Evolutionary conservation across 2,797 vertebrate genomes (phyloP), one percentile per base, ranked within the genome.

Genomic region (Cheirogaleus major): DNA sequence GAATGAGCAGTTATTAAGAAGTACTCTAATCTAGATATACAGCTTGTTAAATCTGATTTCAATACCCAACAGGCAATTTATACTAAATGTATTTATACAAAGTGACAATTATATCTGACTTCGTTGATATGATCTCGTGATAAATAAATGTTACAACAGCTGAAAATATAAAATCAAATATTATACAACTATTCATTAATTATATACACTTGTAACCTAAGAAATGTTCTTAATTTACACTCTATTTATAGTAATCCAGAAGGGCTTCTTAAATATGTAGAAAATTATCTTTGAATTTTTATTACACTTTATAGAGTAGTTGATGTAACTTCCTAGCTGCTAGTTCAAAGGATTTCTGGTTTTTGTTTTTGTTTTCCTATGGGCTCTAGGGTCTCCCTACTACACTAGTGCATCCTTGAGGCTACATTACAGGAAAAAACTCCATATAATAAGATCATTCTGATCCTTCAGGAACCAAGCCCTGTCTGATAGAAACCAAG

Each of bases 241-340:
- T 25, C 27, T 93, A 85, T 41, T 95, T 30, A 73, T 12, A 84
- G 48, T 83, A 91, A 81, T 90, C 38, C 32, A 97, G n/a, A 95
- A 80, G 23, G 23, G 22, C 45, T 88, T 84, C 50, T 57, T 72
- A 80, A 93, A 89, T 75, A 20, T 63, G 7, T 61, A 86, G 25
- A 85, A 92, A 93, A 72, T 48, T 23, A 89, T 63, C 38, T 5
- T 59, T 63, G 17, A 78, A 76, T 65, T 95, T 95, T 72, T 72
- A 82, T 88, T 45, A 78, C 1, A 50, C 23, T 50, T 96, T 43
- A 55, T 25, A 35, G 43, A 93, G 35, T 69, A 83, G 41, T 27
- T 89, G 25, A 91, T 63, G 4, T 27, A 72, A 89, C n/a, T 85
- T 96, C 20, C 3, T 25, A 82, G 81, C 18, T 41, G 30, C 30